phyloP scores from a whole-genome alignment of 2,888 invertebrate genomes.

The Heteromurus nitidus region DNA sequence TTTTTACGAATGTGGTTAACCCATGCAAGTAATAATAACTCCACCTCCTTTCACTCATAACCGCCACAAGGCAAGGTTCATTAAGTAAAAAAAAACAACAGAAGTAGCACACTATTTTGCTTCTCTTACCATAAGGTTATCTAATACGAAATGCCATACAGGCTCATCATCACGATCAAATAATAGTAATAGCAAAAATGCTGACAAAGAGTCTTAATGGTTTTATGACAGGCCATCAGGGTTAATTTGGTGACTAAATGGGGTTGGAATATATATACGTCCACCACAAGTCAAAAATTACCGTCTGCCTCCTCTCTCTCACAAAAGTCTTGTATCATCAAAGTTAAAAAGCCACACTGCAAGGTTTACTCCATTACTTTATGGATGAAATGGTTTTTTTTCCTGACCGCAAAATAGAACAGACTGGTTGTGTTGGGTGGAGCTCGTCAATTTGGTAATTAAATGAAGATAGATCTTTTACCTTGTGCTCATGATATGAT shows the following conservation, averaged over 20 bases:
- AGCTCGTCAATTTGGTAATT: conserved; percentile 72
- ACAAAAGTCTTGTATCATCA: conserved; percentile 33
- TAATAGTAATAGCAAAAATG: conserved; percentile 32
- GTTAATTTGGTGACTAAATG: conserved; percentile 73
- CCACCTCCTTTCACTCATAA: too few relatives aligned
- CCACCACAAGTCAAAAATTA: conserved; percentile 60
- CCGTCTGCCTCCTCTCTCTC: conserved; percentile 36
- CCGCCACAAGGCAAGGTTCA: not conserved
- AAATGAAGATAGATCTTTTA: conserved; percentile 70
- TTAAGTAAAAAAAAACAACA: conserved; percentile 25
- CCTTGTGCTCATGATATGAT: conserved; percentile 3
- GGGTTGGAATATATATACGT: conserved; percentile 67
- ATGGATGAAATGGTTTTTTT: conserved; percentile 11
- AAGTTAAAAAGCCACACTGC: conserved; percentile 51
- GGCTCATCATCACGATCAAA: conserved; percentile 19
- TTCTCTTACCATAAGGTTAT: not conserved
- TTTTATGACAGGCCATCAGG: conserved; percentile 71
- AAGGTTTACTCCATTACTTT: not conserved
- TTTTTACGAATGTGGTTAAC: too few relatives aligned
- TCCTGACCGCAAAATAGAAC: conserved; percentile 65
- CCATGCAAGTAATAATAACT: too few relatives aligned
- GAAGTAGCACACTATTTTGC: not conserved
- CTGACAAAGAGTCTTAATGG: conserved; percentile 61
- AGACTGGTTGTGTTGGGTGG: conserved; percentile 68
- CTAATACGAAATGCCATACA: conserved; percentile 4